Evolutionary conservation across 2,888 invertebrate species (phyloP).

Genomic region (Drosophila koepferae): DNA sequence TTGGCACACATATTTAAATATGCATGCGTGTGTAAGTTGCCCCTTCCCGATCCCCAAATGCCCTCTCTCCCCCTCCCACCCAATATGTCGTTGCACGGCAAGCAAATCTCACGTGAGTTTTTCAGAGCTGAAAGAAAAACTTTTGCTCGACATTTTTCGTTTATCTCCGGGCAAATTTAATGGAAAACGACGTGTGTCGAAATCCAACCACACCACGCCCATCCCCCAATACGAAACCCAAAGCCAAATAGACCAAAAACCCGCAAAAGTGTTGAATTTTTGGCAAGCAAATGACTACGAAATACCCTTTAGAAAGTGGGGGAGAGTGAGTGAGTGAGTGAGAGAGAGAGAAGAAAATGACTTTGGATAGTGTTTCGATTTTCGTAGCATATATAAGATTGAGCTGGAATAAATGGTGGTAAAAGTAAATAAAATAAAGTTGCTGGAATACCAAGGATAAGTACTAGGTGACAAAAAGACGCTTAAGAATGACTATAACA

Average conservation of each 20-base stretch:
- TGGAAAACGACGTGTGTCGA: slow-evolving; percentile 71
- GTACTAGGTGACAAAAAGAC: background rate
- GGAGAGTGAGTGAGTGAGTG: too few relatives aligned
- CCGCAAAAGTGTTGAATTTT: slow-evolving; percentile 10
- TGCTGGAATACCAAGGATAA: background rate
- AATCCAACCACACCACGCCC: slow-evolving; percentile 43
- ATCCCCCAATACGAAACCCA: background rate
- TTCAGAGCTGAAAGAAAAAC: slow-evolving; percentile 30
- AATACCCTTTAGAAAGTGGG: slow-evolving; percentile 9
- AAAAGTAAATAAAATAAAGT: background rate
- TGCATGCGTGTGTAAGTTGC: slow-evolving; percentile 25
- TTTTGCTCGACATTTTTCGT: slow-evolving; percentile 74
- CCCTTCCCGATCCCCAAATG: background rate
- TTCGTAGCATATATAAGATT: background rate
- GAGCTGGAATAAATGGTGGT: background rate
- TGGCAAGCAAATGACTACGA: background rate
- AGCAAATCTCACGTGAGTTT: slow-evolving; percentile 60
- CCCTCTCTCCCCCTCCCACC: too few relatives aligned
- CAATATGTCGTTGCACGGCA: slow-evolving; percentile 25
- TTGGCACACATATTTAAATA: slow-evolving; percentile 25
- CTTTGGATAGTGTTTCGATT: background rate
- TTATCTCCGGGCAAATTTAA: slow-evolving; percentile 76
- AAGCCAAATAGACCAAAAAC: slow-evolving; percentile 11
- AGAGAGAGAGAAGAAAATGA: background rate
- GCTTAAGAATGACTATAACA: background rate